A percentile compares a stretch with the other conserved stretches of the same genome.
Conservation (phyloP, 2,113 vertebrate genomes). For the Thalassarche chlororhynchos region DNA sequence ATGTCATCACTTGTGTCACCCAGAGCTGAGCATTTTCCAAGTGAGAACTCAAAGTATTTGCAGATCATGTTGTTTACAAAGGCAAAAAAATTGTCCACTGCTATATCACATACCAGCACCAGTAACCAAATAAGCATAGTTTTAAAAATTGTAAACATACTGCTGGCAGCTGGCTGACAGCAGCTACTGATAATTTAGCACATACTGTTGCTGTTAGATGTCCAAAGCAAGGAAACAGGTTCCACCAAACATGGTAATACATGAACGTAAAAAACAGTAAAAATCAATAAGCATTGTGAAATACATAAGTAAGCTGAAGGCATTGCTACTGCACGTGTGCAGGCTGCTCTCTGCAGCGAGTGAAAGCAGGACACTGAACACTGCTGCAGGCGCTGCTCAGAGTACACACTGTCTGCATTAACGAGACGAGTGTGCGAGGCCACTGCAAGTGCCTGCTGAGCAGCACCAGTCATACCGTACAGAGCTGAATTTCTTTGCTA, state of each 20-base stretch:
- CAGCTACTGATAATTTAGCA: not conserved
- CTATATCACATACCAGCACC: not conserved
- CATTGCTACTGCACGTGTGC: not conserved
- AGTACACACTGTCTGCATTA: fast-evolving
- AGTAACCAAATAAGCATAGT: not conserved
- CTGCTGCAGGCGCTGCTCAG: not conserved
- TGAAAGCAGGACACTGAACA: fast-evolving
- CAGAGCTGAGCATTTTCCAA: not conserved
- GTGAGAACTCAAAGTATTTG: not conserved
- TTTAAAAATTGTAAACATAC: not conserved
- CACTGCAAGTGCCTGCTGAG: not conserved
- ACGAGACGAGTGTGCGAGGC: fast-evolving
- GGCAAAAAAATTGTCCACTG: not conserved
- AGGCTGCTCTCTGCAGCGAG: fast-evolving
- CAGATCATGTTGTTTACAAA: not conserved
- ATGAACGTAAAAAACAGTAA: not conserved
- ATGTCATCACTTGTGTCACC: not conserved
- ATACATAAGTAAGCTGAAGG: fast-evolving
- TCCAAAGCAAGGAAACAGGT: not conserved
- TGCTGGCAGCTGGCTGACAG: not conserved
- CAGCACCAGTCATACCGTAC: fast-evolving
- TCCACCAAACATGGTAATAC: not conserved
- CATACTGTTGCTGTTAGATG: not conserved
- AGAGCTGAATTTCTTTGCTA: not conserved
- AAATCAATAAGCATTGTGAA: not conserved